A percentile compares a stretch with the other conserved stretches of the same genome.
These are phyloP conservation scores for Aulostomus chinensis DNA, from an alignment of 2,797 vertebrate species.

Conservation along the genomic window DNA sequence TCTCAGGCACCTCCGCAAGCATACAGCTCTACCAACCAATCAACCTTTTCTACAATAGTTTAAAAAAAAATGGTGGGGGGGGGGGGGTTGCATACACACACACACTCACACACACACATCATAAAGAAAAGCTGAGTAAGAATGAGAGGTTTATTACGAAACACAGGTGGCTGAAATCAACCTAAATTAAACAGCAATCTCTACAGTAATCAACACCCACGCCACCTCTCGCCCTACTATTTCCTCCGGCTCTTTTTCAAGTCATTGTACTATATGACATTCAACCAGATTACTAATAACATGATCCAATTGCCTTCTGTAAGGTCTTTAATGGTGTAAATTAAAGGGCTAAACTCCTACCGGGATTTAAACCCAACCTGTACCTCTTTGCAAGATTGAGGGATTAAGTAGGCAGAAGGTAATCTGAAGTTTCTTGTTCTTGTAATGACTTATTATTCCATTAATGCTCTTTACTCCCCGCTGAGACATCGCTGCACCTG, in stretches of 20 bases:
- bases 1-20: conserved; percentile 58
- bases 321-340: conserved; percentile 31
- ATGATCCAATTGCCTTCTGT: conserved; percentile 26
- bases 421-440: conserved; percentile 61
- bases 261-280: neutral
- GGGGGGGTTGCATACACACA: too few relatives aligned
- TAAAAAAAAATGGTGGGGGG: too few relatives aligned
- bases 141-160: conserved; percentile 17
- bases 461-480: conserved; percentile 45
- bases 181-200: neutral
- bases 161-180: conserved; percentile 3
- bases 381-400: conserved; percentile 42
- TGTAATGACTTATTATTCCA: conserved; percentile 52
- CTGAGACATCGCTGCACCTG: conserved; percentile 30
- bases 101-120: conserved; percentile 5
- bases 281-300: conserved; percentile 19
- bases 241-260: neutral
- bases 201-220: conserved; percentile 2
- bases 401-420: conserved; percentile 44
- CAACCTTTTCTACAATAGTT: conserved; percentile 16
- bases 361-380: conserved; percentile 47
- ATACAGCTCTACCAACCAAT: conserved; percentile 37
- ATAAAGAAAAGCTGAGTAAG: conserved; percentile 13
- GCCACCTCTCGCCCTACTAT: neutral
- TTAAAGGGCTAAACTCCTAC: conserved; percentile 25